A percentile compares a stretch with the other conserved stretches of the same genome.
Evolutionary conservation across 1,140 invertebrate genomes (phyloP).

Genomic region (Trichonephila clavata): DNA sequence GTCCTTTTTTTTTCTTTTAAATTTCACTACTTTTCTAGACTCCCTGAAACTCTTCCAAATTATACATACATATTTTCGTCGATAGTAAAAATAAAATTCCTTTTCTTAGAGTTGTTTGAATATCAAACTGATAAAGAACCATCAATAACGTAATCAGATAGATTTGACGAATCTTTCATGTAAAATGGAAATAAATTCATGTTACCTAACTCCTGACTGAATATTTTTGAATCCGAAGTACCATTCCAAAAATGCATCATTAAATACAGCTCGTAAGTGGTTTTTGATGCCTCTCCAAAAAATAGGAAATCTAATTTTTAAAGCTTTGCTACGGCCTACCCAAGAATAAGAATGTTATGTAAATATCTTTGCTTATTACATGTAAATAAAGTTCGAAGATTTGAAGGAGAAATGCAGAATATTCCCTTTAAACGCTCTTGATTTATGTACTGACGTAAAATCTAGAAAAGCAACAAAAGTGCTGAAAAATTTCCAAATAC

Average conservation of each 20-base stretch:
- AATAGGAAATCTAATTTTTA: conserved; percentile 34
- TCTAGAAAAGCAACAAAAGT: not conserved
- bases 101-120: too few species aligned
- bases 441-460: conserved; percentile 5
- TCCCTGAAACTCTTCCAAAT: too few species aligned
- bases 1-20: too few species aligned
- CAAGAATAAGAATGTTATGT: not conserved
- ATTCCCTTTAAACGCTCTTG: not conserved
- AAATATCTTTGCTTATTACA: conserved; percentile 1
- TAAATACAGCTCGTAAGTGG: not conserved
- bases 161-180: not conserved
- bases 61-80: too few species aligned
- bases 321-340: not conserved
- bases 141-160: too few species aligned
- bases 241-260: not conserved
- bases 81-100: too few species aligned
- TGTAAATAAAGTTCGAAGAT: conserved; percentile 23
- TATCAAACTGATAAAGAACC: too few species aligned
- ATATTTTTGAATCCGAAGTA: not conserved
- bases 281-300: not conserved
- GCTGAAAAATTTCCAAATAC: not conserved
- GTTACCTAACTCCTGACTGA: not conserved
- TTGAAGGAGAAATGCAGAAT: not conserved
- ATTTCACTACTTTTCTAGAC: too few species aligned
- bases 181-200: not conserved